Evolutionary conservation across 2,888 invertebrate species (phyloP).

Genomic region (Hydrotaea cyrtoneurina): DNA sequence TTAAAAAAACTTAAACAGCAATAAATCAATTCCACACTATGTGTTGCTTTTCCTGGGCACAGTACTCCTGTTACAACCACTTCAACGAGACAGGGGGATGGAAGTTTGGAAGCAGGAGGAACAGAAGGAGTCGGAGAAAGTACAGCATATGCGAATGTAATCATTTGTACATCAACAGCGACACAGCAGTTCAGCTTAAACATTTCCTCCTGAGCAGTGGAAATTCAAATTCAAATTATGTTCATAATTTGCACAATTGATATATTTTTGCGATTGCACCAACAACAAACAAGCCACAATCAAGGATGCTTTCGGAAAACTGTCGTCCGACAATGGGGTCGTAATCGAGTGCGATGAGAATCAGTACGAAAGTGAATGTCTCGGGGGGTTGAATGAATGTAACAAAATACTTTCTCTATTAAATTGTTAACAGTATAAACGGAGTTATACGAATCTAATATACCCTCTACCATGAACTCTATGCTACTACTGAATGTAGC

Average conservation of each 20-base stretch:
- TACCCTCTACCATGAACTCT: too few species aligned
- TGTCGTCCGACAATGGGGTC: slow-evolving; percentile 8
- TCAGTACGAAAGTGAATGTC: background rate
- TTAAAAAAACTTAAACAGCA: slow-evolving; percentile 54
- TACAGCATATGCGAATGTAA: slow-evolving; percentile 45
- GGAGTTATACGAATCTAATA: too few species aligned
- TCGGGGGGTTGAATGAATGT: slow-evolving; percentile 29
- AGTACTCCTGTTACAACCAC: slow-evolving; percentile 12
- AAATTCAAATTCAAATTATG: slow-evolving; percentile 53
- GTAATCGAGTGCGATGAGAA: background rate
- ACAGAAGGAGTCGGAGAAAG: background rate
- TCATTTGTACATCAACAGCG: slow-evolving; percentile 38
- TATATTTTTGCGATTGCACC: slow-evolving; percentile 52
- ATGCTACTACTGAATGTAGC: too few species aligned
- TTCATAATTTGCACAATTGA: slow-evolving; percentile 55
- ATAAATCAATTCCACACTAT: slow-evolving; percentile 57
- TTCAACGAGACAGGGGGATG: background rate
- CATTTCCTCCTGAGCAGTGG: background rate
- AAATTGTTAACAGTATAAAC: background rate
- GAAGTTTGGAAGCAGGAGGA: slow-evolving; percentile 5
- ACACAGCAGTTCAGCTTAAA: background rate
- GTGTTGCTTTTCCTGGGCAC: slow-evolving; percentile 13
- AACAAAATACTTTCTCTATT: slow-evolving; percentile 29
- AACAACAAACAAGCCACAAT: slow-evolving; percentile 16
- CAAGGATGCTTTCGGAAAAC: slow-evolving; percentile 3